phyloP scores from a whole-genome alignment of 2,888 invertebrate species.

The Neocrepidodera transversa region DNA sequence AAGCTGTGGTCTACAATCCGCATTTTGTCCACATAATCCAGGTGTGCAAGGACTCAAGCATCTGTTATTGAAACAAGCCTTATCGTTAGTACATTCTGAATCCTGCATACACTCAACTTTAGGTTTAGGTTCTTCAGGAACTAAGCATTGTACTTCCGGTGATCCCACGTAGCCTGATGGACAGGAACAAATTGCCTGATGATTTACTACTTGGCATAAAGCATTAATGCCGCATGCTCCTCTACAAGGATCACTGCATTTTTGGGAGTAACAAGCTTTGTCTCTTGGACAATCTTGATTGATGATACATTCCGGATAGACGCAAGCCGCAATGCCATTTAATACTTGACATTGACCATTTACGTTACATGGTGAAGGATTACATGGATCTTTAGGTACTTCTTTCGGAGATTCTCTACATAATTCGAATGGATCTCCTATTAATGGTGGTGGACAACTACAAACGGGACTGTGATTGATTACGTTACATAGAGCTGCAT shows the following conservation, averaged over 20 bases:
- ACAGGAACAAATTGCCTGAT: constrained; percentile 84
- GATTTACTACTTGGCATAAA: constrained; percentile 79
- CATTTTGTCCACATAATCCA: constrained; percentile 77
- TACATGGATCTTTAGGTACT: constrained; percentile 73
- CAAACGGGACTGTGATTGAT: constrained; percentile 88
- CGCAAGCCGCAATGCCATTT: constrained; percentile 75
- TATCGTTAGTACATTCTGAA: constrained; percentile 81
- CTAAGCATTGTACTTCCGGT: constrained; percentile 76
- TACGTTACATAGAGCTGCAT: constrained; percentile 77
- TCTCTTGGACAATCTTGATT: constrained; percentile 88
- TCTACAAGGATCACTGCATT: constrained; percentile 83
- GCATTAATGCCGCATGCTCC: constrained; percentile 86
- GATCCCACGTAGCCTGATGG: constrained; percentile 80
- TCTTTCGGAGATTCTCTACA: constrained; percentile 64
- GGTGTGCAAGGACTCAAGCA: constrained; percentile 78
- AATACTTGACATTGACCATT: constrained; percentile 82
- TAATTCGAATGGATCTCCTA: constrained; percentile 83
- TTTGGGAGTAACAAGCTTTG: constrained; percentile 79
- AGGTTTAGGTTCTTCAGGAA: constrained; percentile 62
- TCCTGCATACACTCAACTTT: constrained; percentile 80
- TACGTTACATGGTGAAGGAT: constrained; percentile 82
- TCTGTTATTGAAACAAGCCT: constrained; percentile 78
- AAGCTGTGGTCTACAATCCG: constrained; percentile 78
- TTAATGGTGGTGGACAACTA: constrained; percentile 73
- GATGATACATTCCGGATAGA: constrained; percentile 86